phyloP scores from a whole-genome alignment of 2,797 vertebrate species.

The Pseudochirops cupreus region DNA sequence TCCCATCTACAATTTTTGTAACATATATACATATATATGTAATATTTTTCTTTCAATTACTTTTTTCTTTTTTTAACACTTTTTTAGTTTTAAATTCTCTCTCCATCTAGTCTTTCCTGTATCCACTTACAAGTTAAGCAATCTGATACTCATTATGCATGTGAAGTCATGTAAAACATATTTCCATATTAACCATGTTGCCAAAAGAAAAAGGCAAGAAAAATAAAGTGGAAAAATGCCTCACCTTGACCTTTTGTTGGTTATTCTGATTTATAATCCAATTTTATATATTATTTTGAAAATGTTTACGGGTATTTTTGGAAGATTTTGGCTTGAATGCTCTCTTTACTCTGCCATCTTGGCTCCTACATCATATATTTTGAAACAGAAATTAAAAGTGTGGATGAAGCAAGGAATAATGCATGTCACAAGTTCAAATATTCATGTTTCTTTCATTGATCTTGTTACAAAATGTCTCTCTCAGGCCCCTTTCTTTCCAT shows the following conservation, averaged over 20 bases:
- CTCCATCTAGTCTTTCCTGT: background rate
- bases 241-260: background rate
- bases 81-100: background rate
- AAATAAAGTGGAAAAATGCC: background rate
- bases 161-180: background rate
- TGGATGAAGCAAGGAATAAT: background rate
- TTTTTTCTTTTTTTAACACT: background rate
- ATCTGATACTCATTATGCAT: background rate
- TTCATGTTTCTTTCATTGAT: background rate
- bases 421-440: background rate
- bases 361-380: background rate
- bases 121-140: background rate
- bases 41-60: background rate
- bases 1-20: background rate
- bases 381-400: background rate
- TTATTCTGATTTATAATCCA: background rate
- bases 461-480: background rate
- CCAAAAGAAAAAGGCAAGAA: background rate
- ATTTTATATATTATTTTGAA: background rate
- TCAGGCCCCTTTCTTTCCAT: background rate
- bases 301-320: background rate
- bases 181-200: background rate
- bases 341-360: background rate
- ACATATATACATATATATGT: background rate
- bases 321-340: background rate